Evolutionary conservation across 1,140 invertebrate genomes (phyloP), one percentile per base, ranked within the genome.

Genomic region (Monochamus saltuarius): DNA sequence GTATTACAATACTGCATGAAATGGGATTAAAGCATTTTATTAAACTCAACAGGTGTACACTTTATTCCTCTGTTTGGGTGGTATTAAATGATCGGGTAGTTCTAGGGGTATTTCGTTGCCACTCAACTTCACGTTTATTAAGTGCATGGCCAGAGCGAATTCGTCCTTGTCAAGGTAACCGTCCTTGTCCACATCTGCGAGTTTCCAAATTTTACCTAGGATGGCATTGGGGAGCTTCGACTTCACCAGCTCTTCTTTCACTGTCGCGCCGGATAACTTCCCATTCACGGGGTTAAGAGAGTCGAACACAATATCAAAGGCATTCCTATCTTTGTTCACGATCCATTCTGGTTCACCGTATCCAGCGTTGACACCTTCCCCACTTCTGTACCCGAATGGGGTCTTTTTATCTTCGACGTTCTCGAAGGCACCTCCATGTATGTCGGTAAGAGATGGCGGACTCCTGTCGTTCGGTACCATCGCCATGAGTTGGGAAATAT

Each of bases 131-230:
- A 97, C 87, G 71, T 91, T 89, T 69, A 99, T 98, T 73, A 99
- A 85, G 82, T 99, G 95, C 90, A 97, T 96, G 0, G 97, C 95
- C 50, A 99, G 83, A 8, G 97, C 97, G 82, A 99, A 99, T 82
- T 99, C 98, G 70, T 99, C 97, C 0, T 84, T 78, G 80, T 99
- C 97, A 43, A 99, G 79, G 77, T 90, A 87, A 0, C 98, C 98
- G 80, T 99, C 98, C 66, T 89, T 89, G 78, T 99, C 97, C 37
- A 98, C 85, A 79, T 99, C 98, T 0, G 97, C 86, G 36, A 99
- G 79, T 75, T 96, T 98, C 96, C 97, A 99, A 66, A 97, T 92
- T 81, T 98, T 99, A 35, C 94, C 94, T 57, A 99, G 84, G 8
- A 98, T 93, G 13, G 89, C 89, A 78, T 99, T 99, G 0, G 97